A percentile compares a stretch with the other conserved stretches of the same genome.
phyloP scores from a whole-genome alignment of 2,888 invertebrate species.

The Clivina fossor region DNA sequence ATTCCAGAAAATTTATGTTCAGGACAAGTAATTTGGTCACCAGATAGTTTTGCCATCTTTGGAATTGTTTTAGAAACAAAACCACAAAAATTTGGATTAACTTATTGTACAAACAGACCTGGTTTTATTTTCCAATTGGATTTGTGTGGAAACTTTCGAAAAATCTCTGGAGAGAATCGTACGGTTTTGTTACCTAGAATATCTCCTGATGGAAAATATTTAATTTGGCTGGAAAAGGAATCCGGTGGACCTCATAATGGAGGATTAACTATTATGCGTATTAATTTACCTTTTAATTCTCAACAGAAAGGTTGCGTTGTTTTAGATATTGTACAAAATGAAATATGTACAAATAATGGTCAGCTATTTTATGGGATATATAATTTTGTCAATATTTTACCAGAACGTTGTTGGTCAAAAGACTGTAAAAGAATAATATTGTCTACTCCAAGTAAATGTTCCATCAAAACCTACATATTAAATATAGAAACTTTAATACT shows the following conservation, averaged over 20 bases:
- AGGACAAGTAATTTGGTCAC: conserved; percentile 61
- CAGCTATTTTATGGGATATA: conserved; percentile 69
- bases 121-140: conserved; percentile 64
- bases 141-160: conserved; percentile 62
- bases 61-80: conserved; percentile 73
- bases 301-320: conserved; percentile 48
- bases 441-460: conserved; percentile 63
- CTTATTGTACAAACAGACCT: conserved; percentile 74
- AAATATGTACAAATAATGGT: conserved; percentile 53
- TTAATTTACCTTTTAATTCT: too few relatives aligned
- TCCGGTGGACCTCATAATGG: conserved; percentile 73
- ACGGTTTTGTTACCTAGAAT: conserved; percentile 67
- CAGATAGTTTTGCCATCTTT: conserved; percentile 59
- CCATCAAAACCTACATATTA: conserved; percentile 62
- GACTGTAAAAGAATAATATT: conserved; percentile 65
- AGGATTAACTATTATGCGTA: conserved; percentile 63
- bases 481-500: conserved; percentile 55
- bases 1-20: conserved; percentile 63
- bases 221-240: conserved; percentile 73
- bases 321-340: conserved; percentile 59
- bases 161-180: conserved; percentile 55
- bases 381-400: conserved; percentile 58
- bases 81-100: conserved; percentile 73
- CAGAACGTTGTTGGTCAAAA: conserved; percentile 64
- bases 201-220: conserved; percentile 60